Base-by-base conservation (phyloP, 2,113 vertebrate genomes). In the Cathartes aura region DNA sequence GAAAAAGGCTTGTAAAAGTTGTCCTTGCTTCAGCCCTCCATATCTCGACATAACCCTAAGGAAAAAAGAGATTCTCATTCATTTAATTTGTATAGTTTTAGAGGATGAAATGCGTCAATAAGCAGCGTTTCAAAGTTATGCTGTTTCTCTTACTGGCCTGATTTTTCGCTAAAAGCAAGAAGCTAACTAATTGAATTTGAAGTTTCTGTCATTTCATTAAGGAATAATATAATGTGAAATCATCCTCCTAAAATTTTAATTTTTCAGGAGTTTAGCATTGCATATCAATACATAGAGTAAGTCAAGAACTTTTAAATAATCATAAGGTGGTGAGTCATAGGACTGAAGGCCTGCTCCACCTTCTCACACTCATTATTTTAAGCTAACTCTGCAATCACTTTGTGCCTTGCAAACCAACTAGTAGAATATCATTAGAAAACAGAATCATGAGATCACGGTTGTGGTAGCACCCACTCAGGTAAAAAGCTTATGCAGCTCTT, bases 131-230 rank as follows among this genome's bases (percentile, higher is more conserved):
- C 84, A 73, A 84, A 93, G 58, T 82, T 48, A 58, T 60, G 11
- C 7, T 82, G 2, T 82, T 94, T 93, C 56, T 89, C 16, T 32
- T 72, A 55, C 9, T 70, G 63, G 22, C 19, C 68, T 93, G 43
- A 82, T 75, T 94, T 96, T 87, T 85, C 60, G 24, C 78, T 80
- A 79, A 94, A 87, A 47, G 40, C 34, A 87, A 85, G 64, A 84
- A 89, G 36, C 1, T 7, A 29, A 68, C 38, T 89, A 92, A 95
- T 56, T 73, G 52, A 72, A 67, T 90, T 72, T 82, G 62, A 64
- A 91, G 68, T n/a, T 93, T 87, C 67, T 87, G 87, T 75, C 72
- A 68, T 90, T 90, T 91, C 78, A 60, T 74, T 74, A 87, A 84
- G 87, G 62, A 74, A 15, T 80, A 91, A 75, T 64, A 84, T 24